phyloP scores from a whole-genome alignment of 2,888 invertebrate species.

The Perizoma affinitatum region DNA sequence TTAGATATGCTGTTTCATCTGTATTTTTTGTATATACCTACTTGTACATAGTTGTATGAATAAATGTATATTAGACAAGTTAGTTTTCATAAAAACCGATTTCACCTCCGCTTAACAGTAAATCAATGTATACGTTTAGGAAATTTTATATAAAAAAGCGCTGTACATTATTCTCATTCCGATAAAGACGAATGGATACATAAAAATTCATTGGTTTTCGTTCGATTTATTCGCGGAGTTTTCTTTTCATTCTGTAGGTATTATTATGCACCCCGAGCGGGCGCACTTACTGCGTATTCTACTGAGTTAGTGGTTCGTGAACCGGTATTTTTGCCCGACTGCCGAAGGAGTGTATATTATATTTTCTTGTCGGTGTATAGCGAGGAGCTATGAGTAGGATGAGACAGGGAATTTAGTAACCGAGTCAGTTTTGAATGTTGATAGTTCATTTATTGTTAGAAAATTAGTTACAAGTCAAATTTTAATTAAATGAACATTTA shows the following conservation, averaged over 20 bases:
- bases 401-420: constrained; percentile 19
- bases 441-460: too few relatives aligned
- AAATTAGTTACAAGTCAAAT: too few relatives aligned
- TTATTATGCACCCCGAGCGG: constrained; percentile 67
- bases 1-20: too few relatives aligned
- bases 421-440: constrained; percentile 15
- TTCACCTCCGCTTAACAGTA: too few relatives aligned
- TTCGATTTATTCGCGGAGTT: constrained; percentile 62
- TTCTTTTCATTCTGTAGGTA: constrained; percentile 64
- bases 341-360: constrained; percentile 9
- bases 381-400: constrained; percentile 27
- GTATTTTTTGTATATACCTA: too few relatives aligned
- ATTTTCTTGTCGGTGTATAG: constrained; percentile 26
- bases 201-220: constrained; percentile 65
- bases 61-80: too few relatives aligned
- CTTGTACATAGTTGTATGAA: too few relatives aligned
- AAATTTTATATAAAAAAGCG: background rate
- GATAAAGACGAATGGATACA: constrained; percentile 52
- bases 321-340: constrained; percentile 29
- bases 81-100: too few relatives aligned
- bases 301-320: constrained; percentile 37
- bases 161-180: constrained; percentile 12
- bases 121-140: too few relatives aligned
- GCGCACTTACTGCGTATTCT: constrained; percentile 36
- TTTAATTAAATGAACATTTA: too few relatives aligned